phyloP scores from a whole-genome alignment of 2,888 invertebrate genomes.

The Apotomis betuletana region DNA sequence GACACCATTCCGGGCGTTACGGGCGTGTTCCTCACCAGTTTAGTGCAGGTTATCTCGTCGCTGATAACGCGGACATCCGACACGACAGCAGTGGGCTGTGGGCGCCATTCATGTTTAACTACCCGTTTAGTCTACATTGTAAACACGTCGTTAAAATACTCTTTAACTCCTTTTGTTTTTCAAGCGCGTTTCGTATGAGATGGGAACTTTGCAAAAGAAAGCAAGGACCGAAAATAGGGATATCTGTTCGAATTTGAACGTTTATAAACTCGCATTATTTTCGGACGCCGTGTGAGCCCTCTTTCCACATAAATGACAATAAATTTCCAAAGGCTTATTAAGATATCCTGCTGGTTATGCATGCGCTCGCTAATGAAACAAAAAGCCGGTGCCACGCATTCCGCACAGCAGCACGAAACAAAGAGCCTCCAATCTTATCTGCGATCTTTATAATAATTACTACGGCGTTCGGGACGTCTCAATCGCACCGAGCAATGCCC shows the following conservation, averaged over 20 bases:
- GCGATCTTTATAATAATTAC: constrained; percentile 81
- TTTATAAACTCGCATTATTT: not conserved
- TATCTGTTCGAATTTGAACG: not conserved
- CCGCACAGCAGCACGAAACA: constrained; percentile 54
- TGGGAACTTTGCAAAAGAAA: not conserved
- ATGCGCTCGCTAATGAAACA: constrained; percentile 52
- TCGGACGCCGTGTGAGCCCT: not conserved
- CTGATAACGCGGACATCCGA: constrained; percentile 12
- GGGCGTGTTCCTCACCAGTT: constrained; percentile 22
- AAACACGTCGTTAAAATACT: constrained; percentile 4
- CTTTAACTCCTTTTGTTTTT: too few species aligned
- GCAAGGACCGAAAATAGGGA: not conserved
- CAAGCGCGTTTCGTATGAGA: too few species aligned
- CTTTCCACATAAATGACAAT: constrained; percentile 1
- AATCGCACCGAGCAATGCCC: constrained; percentile 62
- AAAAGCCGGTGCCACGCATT: constrained; percentile 44
- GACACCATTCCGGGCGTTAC: constrained; percentile 32
- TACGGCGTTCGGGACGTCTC: constrained; percentile 72
- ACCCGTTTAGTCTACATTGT: constrained; percentile 1
- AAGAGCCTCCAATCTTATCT: constrained; percentile 67
- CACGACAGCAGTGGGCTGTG: constrained; percentile 1
- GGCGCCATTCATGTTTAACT: constrained; percentile 10
- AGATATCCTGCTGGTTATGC: constrained; percentile 30
- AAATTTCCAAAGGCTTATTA: constrained; percentile 22
- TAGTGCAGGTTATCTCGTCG: constrained; percentile 29